Percentiles rank a stretch among this genome's conserved stretches.
These are phyloP conservation scores for Polia nebulosa DNA, from an alignment of 2,888 invertebrate species.

Conservation along the genomic window DNA sequence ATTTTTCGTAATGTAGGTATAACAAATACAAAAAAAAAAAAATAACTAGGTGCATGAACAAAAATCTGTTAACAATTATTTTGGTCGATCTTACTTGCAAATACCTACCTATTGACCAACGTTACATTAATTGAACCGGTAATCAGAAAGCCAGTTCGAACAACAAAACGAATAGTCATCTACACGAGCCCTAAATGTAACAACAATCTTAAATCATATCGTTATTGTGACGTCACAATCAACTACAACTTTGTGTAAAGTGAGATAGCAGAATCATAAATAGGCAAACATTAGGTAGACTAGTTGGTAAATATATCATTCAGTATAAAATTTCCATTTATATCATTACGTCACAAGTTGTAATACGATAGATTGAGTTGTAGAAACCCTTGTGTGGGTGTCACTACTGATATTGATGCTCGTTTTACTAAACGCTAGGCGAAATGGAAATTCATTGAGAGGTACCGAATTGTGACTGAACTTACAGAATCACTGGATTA, in stretches of 20 bases:
- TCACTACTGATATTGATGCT: constrained; percentile 12
- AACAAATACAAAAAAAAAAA: too few species aligned
- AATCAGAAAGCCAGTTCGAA: neutral
- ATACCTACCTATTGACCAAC: neutral
- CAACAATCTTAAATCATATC: constrained; percentile 22
- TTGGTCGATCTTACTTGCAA: too few species aligned
- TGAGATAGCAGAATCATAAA: constrained; percentile 44
- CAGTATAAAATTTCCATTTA: constrained; percentile 37
- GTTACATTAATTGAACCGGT: neutral
- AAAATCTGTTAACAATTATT: too few species aligned
- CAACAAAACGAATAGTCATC: constrained; percentile 33
- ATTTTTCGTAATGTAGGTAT: too few species aligned
- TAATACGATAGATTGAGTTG: constrained; percentile 39
- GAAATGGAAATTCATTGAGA: neutral
- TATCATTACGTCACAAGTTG: constrained; percentile 26
- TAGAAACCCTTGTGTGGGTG: constrained; percentile 36
- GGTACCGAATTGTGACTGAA: neutral
- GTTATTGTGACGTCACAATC: constrained; percentile 26
- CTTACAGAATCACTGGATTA: too few species aligned
- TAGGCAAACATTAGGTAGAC: constrained; percentile 26
- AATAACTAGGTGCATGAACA: too few species aligned
- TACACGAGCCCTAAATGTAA: constrained; percentile 23
- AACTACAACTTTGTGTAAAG: constrained; percentile 36
- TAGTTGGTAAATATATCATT: constrained; percentile 36
- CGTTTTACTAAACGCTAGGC: neutral